phyloP scores from a whole-genome alignment of 2,888 invertebrate species.

The Julus scanicus region DNA sequence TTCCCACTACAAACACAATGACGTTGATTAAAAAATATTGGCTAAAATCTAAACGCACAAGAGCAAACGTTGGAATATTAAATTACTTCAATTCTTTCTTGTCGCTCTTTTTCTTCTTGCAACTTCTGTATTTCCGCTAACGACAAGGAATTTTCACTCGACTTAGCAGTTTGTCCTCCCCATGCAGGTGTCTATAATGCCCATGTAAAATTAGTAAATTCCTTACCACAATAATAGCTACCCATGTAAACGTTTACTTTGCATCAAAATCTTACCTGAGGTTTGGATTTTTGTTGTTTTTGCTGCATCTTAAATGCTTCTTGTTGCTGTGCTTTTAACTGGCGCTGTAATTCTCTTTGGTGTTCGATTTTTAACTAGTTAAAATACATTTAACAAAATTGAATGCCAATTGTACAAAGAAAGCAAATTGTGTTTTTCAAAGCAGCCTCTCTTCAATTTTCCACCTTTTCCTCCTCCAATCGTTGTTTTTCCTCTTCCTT shows the following conservation, averaged over 20 bases:
- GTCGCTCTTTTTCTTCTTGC: conserved; percentile 70
- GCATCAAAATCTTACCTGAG: conserved; percentile 62
- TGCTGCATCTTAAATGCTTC: conserved; percentile 67
- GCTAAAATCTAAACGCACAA: neutral
- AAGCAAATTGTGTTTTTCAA: neutral
- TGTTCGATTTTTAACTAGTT: neutral
- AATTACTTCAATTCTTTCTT: conserved; percentile 64
- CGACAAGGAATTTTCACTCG: conserved; percentile 63
- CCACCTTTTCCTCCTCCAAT: conserved; percentile 59
- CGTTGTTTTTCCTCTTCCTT: conserved; percentile 61
- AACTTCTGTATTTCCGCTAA: conserved; percentile 71
- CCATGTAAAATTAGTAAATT: neutral
- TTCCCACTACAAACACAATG: neutral
- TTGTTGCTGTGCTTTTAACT: conserved; percentile 68
- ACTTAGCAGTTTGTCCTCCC: conserved; percentile 61
- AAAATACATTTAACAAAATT: neutral
- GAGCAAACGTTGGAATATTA: conserved; percentile 4
- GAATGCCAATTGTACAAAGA: neutral
- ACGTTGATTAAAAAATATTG: neutral
- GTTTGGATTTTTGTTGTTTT: conserved; percentile 67
- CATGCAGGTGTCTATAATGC: conserved; percentile 63
- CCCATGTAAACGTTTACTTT: neutral
- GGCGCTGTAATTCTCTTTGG: conserved; percentile 66
- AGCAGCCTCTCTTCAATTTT: neutral
- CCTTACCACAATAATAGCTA: neutral